phyloP scores from a whole-genome alignment of 2,888 invertebrate species.

The Drosophila melanocephala region DNA sequence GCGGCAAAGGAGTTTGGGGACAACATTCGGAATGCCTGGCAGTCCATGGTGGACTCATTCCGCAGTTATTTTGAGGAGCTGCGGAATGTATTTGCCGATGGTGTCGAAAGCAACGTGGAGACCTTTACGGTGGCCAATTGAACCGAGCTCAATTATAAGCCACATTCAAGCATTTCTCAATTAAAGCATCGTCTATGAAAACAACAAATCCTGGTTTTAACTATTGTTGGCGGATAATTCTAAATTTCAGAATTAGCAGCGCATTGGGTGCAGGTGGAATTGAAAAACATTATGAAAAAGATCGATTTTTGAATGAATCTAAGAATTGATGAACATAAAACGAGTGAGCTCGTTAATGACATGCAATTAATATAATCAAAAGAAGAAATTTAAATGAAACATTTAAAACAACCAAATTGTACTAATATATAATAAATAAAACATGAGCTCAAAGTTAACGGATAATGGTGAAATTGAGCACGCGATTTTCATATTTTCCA shows the following conservation, averaged over 20 bases:
- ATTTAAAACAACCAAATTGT: background rate
- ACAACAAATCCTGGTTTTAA: background rate
- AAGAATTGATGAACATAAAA: background rate
- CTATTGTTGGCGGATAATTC: background rate
- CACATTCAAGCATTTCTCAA: background rate
- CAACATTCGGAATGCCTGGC: conserved; percentile 66
- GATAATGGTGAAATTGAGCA: background rate
- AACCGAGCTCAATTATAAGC: background rate
- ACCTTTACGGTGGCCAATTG: conserved; percentile 2
- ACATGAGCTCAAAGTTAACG: background rate
- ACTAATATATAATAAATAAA: background rate
- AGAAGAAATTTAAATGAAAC: background rate
- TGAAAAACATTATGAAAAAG: background rate
- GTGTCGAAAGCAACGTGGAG: conserved; percentile 14
- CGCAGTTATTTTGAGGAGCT: conserved; percentile 57
- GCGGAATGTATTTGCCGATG: conserved; percentile 39
- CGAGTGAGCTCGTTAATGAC: background rate
- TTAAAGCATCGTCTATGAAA: background rate
- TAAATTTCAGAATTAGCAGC: background rate
- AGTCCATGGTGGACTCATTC: conserved; percentile 68
- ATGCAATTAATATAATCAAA: background rate
- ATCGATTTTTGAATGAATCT: background rate
- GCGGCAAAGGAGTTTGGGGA: conserved; percentile 61
- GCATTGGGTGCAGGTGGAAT: background rate
- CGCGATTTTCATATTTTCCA: background rate